These are phyloP conservation scores for Eupithecia inturbata DNA, from an alignment of 2,888 invertebrate genomes.

Conservation along the genomic window DNA sequence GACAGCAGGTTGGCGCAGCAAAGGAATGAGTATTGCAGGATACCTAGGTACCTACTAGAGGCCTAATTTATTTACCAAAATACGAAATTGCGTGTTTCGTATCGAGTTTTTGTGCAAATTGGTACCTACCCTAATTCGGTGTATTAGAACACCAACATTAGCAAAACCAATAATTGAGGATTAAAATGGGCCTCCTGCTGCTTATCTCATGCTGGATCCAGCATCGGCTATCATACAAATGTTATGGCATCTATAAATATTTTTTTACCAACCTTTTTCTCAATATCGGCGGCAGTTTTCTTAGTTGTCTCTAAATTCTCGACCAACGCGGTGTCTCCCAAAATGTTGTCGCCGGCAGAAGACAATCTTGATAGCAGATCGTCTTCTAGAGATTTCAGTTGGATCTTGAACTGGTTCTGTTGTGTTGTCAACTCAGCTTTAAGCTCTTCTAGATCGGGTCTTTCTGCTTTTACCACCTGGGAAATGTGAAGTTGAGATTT, in stretches of 20 bases:
- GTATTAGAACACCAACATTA: too few relatives aligned
- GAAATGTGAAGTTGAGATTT: background rate
- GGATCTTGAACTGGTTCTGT: constrained; percentile 98
- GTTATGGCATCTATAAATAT: background rate
- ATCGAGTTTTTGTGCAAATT: too few relatives aligned
- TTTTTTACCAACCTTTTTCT: constrained; percentile 87
- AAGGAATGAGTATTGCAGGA: too few relatives aligned
- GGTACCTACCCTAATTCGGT: too few relatives aligned
- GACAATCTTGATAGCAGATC: constrained; percentile 95
- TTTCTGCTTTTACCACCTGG: constrained; percentile 92
- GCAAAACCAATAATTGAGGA: too few relatives aligned
- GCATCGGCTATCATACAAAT: background rate
- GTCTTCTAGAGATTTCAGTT: constrained; percentile 96
- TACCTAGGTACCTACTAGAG: too few relatives aligned
- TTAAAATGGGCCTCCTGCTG: too few relatives aligned
- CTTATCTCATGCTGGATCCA: background rate
- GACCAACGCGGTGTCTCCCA: constrained; percentile 97
- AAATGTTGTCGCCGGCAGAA: constrained; percentile 95
- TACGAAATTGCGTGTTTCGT: too few relatives aligned
- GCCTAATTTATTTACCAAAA: too few relatives aligned
- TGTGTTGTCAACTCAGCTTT: constrained; percentile 98
- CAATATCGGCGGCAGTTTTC: constrained; percentile 97
- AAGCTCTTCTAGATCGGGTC: constrained; percentile 97
- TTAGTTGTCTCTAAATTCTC: constrained; percentile 98
- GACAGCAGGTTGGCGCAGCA: too few relatives aligned